These are phyloP conservation scores for Fringilla coelebs DNA, from an alignment of 2,797 vertebrate species.

Conservation along the genomic window DNA sequence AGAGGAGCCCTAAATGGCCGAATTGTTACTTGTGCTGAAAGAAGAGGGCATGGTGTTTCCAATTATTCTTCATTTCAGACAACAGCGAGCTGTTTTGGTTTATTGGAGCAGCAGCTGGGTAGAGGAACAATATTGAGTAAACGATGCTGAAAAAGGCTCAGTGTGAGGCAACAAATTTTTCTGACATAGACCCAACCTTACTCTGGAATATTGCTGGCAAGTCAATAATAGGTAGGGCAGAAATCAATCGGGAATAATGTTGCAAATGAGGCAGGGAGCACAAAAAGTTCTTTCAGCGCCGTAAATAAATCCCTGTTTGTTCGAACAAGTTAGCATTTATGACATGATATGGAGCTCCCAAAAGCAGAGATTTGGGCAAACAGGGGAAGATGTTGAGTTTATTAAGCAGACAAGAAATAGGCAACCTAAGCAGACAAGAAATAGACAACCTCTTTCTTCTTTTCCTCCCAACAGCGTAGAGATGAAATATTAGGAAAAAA, in stretches of 20 bases:
- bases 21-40: conserved; percentile 67
- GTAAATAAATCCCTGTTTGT: conserved; percentile 42
- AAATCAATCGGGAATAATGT: conserved; percentile 64
- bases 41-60: conserved; percentile 66
- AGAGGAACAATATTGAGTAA: conserved; percentile 55
- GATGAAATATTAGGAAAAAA: neutral
- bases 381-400: neutral
- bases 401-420: neutral
- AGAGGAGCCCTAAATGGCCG: conserved; percentile 63
- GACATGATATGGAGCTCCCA: conserved; percentile 26
- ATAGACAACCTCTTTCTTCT: neutral
- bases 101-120: conserved; percentile 47
- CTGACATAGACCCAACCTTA: conserved; percentile 67
- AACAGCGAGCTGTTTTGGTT: conserved; percentile 67
- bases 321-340: conserved; percentile 21
- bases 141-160: conserved; percentile 37
- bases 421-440: neutral
- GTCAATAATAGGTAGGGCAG: conserved; percentile 45
- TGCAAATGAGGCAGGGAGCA: conserved; percentile 52
- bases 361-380: conserved; percentile 22
- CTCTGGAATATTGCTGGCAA: conserved; percentile 70
- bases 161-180: conserved; percentile 67
- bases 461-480: neutral
- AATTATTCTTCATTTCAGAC: conserved; percentile 68
- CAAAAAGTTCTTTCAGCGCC: conserved; percentile 40